These are phyloP conservation scores for Notechis scutatus DNA, from an alignment of 2,113 vertebrate species.

Conservation along the genomic window DNA sequence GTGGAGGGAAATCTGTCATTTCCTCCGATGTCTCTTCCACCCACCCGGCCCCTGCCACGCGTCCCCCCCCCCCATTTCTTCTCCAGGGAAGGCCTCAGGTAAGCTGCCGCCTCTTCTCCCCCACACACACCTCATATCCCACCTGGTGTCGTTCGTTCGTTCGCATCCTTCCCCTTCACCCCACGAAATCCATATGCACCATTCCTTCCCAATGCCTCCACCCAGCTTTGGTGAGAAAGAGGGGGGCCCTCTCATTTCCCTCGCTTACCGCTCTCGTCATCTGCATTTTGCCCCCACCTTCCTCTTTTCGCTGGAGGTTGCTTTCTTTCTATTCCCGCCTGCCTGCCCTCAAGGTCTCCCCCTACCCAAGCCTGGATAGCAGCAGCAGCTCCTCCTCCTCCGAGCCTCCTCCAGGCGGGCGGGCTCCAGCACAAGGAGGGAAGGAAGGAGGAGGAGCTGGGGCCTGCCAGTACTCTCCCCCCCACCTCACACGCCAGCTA, in stretches of 20 bases:
- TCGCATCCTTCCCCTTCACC: not conserved
- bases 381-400: not conserved
- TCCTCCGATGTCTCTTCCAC: no score
- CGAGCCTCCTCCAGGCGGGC: not conserved
- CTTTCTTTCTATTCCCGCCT: not conserved
- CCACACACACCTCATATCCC: not conserved
- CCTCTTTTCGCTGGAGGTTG: not conserved
- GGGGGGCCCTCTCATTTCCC: not conserved
- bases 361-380: not conserved
- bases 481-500: not conserved
- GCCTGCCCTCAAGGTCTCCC: not conserved
- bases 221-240: not conserved
- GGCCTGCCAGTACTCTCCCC: not conserved
- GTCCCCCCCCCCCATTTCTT: not conserved
- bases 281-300: not conserved
- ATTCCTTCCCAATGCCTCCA: not conserved
- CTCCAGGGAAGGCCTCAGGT: not conserved
- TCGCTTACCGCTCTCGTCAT: not conserved
- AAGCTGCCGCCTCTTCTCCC: not conserved
- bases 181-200: not conserved
- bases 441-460: slow-evolving; percentile 1
- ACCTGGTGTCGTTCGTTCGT: not conserved
- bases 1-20: not conserved
- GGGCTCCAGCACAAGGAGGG: not conserved
- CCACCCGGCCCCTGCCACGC: no score